Evolutionary conservation across 2,888 invertebrate genomes (phyloP), one percentile per base, ranked within the genome.

Genomic region (Lasius platythorax): DNA sequence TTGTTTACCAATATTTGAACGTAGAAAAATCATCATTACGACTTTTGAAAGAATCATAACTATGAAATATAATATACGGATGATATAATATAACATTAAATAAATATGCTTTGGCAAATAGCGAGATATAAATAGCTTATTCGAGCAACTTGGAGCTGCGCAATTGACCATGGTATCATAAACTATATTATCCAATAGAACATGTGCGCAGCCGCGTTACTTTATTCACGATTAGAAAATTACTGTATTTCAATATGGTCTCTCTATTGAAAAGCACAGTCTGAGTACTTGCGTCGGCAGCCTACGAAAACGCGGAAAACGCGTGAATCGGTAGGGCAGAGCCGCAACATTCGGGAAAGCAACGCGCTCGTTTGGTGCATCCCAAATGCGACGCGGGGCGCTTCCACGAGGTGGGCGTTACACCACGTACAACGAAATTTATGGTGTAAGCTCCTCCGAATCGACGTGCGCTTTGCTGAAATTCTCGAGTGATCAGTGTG

Each of bases 401-500:
- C 87, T 83, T 82, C 74, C 72, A 78, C 83, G 83, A 72, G 73
- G 70, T 87, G 86, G 88, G 87, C 84, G 89, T 89, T 82, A 86
- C 90, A 85, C 73, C 90, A 87, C 89, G 89, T 89, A 88, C 87
- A 82, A 64, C 75, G 88, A 90, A 90, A 90, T 90, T 90, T 90
- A 90, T 90, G 90, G 90, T 89, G 90, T 90, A 89, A 90, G 90
- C 90, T 90, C 88, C 90, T 90, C 79, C 88, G 90, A 90, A 90
- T 90, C 90, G 90, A 89, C 89, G 90, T 89, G 88, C 87, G 90
- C 90, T 90, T 88, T 89, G 89, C 86, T 88, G 90, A 90, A 90
- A 90, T 90, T 90, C 90, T 90, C 90, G 87, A 90, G 90, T 90
- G 90, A 90, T 90, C 90, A 90, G 90, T 87, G 89, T 86, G 91